Evolutionary conservation across 2,888 invertebrate species (phyloP).

Genomic region (Megalurothrips usitatus): DNA sequence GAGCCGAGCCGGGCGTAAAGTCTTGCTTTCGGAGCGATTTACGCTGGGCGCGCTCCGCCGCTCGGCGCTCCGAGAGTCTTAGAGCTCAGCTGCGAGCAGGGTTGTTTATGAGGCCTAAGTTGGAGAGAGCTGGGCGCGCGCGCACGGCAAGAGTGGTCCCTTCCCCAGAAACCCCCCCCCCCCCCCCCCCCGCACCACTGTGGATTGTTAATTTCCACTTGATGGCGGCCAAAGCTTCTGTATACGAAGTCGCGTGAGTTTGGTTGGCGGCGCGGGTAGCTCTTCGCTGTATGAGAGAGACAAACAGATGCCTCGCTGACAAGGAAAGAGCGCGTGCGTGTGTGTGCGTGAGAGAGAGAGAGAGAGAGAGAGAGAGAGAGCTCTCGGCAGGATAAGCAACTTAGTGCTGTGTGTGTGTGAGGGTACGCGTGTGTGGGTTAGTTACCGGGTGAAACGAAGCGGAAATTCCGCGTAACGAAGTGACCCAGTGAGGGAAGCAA

Average conservation of each 20-base stretch:
- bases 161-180: not conserved
- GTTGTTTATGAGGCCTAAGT: slow-evolving; percentile 11
- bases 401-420: no score
- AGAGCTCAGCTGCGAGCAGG: not conserved
- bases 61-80: not conserved
- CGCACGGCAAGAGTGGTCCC: not conserved
- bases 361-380: no score
- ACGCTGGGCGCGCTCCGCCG: not conserved
- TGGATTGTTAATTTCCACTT: not conserved
- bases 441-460: not conserved
- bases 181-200: not conserved
- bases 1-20: not conserved
- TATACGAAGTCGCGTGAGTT: not conserved
- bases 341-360: no score
- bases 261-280: not conserved
- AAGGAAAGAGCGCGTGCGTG: no score
- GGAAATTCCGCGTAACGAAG: not conserved
- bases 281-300: not conserved
- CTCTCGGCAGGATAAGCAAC: no score
- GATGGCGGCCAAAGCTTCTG: not conserved
- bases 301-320: not conserved
- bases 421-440: not conserved
- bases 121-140: not conserved
- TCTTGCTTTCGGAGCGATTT: slow-evolving; percentile 11
- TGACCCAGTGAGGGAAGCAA: no score